Base-by-base conservation (phyloP, 2,797 vertebrate species). In the Pseudotriccus pelzelni region DNA sequence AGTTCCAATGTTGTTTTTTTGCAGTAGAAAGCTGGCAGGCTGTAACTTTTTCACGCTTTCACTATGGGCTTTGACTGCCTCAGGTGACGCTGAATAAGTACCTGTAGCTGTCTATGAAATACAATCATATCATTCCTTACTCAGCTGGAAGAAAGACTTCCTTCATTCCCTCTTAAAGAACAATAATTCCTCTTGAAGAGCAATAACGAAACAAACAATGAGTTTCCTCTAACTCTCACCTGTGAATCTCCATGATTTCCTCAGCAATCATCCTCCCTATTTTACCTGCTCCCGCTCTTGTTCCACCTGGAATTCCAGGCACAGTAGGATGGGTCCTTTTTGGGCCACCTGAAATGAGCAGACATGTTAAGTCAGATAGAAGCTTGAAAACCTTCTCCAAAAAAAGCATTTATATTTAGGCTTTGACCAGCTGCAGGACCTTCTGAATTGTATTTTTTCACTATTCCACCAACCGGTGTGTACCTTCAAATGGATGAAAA, bases 241-340 rank as follows among this genome's bases (percentile, higher is more conserved):
- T 99, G 97, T 99, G 99, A 95, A 99, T 99, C 98, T 99, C 99
- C 99, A 99, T 99, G 96, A 99, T 99, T 96, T 99, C 99, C 94
- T 99, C 99, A 13, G 99, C 99, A 63, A 99, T 99, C 99, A 99
- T 99, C 78, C 99, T 99, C n/a, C 99, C 99, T 52, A 99, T 99
- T 98, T 99, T 99, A 55, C 99, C 99, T 7, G 99, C 99, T 88
- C 99, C 99, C 1, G 99, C 98, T 97, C 99, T 98, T 6, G 99
- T 99, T 85, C 99, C 99, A 14, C 99, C 99, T 12, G 99, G 99
- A 97, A 99, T 99, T 79, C 99, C 99, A 7, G 99, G 99, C 59
- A 99, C 99, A 17, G 98, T 98, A 94, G 99, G 99, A 91, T 99
- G 98, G 34, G 98, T 98, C 84, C 99, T 98, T 96, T 99, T 98